Evolutionary conservation across 2,113 vertebrate species (phyloP).

Genomic region (Tamias sibiricus): DNA sequence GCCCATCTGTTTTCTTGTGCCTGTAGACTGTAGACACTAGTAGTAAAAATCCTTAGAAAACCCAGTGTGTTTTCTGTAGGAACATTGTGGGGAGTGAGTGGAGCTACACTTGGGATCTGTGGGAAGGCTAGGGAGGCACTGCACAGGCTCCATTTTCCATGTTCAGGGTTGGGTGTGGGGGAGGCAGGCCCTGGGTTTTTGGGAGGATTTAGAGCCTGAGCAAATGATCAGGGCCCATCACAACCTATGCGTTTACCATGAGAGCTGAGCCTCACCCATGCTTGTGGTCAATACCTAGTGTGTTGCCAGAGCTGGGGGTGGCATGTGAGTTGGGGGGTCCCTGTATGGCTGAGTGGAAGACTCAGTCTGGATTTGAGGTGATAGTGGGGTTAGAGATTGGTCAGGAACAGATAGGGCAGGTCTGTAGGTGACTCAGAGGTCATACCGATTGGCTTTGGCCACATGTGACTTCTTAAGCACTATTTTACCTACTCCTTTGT

Average conservation of each 20-base stretch:
- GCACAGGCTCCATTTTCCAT: not conserved
- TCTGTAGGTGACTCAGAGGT: not conserved
- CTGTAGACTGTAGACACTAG: conserved; percentile 25
- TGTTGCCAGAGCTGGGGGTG: not conserved
- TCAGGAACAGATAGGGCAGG: not conserved
- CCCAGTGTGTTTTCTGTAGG: not conserved
- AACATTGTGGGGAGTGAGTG: not conserved
- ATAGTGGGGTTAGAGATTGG: not conserved
- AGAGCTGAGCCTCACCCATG: not conserved
- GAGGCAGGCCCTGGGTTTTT: not conserved
- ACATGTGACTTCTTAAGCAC: not conserved
- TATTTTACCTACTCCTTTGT: not conserved
- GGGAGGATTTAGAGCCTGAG: not conserved
- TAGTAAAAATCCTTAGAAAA: conserved; percentile 68
- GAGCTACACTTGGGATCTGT: not conserved
- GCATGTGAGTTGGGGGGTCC: not conserved
- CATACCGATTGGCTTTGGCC: not conserved
- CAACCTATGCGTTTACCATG: not conserved
- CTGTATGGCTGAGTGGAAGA: not conserved
- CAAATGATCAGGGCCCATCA: not conserved
- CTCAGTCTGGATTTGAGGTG: not conserved
- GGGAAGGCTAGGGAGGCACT: not conserved
- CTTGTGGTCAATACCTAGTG: not conserved
- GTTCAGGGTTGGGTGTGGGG: no score
- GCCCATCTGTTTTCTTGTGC: conserved; percentile 60